Conservation (phyloP, 2,888 invertebrate genomes). For the Meganola albula region DNA sequence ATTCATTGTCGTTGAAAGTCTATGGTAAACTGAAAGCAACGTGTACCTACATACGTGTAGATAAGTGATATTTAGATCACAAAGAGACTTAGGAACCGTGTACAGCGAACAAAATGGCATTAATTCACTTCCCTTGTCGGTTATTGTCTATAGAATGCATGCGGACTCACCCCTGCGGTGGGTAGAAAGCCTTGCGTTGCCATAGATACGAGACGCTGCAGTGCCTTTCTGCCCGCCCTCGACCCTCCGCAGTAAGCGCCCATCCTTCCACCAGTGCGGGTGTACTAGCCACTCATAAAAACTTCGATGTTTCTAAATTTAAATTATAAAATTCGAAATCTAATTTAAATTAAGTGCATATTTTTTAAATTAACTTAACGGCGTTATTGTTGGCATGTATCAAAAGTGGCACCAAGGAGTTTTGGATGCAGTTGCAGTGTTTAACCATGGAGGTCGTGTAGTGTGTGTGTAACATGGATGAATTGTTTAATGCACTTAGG, state of each 20-base stretch:
- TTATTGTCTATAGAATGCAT: constrained; percentile 43
- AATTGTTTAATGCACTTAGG: constrained; percentile 41
- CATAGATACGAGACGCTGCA: constrained; percentile 71
- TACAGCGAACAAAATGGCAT: constrained; percentile 24
- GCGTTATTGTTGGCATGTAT: constrained; percentile 11
- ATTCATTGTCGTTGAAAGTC: too few relatives aligned
- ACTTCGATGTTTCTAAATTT: constrained; percentile 22
- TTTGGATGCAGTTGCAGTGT: constrained; percentile 71
- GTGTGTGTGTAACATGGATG: constrained; percentile 63
- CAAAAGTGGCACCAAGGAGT: constrained; percentile 15
- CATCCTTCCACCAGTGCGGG: constrained; percentile 37
- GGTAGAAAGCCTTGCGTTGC: constrained; percentile 49
- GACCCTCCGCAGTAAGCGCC: constrained; percentile 65
- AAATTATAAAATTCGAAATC: constrained; percentile 11
- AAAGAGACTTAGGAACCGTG: too few relatives aligned
- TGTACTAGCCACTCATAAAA: constrained; percentile 24
- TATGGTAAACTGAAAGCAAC: too few relatives aligned
- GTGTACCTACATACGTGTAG: too few relatives aligned
- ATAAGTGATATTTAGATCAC: too few relatives aligned
- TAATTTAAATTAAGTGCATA: constrained; percentile 5
- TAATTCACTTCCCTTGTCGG: constrained; percentile 32
- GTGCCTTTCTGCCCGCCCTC: constrained; percentile 61
- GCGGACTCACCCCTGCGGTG: constrained; percentile 37
- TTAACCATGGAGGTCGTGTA: constrained; percentile 47
- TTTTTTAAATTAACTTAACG: constrained; percentile 13